Evolutionary conservation across 2,888 invertebrate genomes (phyloP).

Genomic region (Ormyrus rosae): DNA sequence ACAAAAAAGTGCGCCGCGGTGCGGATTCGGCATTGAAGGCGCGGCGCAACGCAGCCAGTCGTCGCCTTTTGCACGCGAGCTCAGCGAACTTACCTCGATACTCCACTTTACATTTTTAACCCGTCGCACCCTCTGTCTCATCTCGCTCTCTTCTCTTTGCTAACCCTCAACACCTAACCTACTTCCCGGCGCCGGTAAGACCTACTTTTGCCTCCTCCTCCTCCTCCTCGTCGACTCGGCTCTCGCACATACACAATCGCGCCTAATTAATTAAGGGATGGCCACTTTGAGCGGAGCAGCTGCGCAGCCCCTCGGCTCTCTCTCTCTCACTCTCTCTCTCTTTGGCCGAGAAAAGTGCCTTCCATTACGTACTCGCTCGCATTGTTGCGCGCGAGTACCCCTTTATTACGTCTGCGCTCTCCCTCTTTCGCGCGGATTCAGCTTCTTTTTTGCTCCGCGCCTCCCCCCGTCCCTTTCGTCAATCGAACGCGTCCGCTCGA

Average conservation of each 20-base stretch:
- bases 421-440: conserved; percentile 11
- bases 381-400: conserved; percentile 10
- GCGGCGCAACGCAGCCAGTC: no score
- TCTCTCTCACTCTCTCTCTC: background rate
- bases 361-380: conserved; percentile 35
- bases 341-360: conserved; percentile 12
- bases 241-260: conserved; percentile 15
- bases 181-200: conserved; percentile 23
- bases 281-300: conserved; percentile 18
- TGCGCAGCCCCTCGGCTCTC: background rate
- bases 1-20: no score
- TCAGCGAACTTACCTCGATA: conserved; percentile 6
- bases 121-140: background rate
- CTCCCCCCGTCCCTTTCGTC: background rate
- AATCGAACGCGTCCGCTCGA: conserved; percentile 17
- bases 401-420: conserved; percentile 34
- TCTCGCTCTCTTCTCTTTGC: background rate
- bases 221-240: no score
- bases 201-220: conserved; percentile 18
- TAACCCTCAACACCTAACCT: conserved; percentile 28
- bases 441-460: background rate
- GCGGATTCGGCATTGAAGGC: no score
- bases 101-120: conserved; percentile 24
- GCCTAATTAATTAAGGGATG: conserved; percentile 45
- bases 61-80: background rate